Conservation (phyloP, 2,113 vertebrate species). For the Sinocyclocheilus anshuiensis region DNA sequence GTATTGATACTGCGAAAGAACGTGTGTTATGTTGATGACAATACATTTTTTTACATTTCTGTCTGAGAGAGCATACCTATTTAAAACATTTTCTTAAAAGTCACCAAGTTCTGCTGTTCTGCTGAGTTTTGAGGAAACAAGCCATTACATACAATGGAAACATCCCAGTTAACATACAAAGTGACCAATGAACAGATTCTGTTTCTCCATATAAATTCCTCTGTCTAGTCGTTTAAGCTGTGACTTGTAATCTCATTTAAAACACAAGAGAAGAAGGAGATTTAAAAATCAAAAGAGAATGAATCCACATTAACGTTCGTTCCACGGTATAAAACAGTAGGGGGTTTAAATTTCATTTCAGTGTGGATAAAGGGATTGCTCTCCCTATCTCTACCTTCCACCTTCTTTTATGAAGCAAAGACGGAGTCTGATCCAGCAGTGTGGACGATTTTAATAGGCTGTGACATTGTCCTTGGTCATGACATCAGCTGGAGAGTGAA, state of each 20-base stretch:
- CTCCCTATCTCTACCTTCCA: constrained; percentile 4
- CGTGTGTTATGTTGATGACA: not conserved
- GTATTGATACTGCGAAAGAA: not conserved
- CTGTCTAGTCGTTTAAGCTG: constrained; percentile 23
- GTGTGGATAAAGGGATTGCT: constrained; percentile 41
- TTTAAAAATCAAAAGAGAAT: constrained; percentile 33
- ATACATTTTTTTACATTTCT: not conserved
- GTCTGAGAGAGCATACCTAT: not conserved
- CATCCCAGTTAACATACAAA: constrained; percentile 20
- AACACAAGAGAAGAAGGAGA: constrained; percentile 40
- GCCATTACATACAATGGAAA: not conserved
- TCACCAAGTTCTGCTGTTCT: not conserved
- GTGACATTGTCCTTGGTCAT: constrained; percentile 44
- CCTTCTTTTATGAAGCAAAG: constrained; percentile 15
- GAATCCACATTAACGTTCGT: constrained; percentile 34
- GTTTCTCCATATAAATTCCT: not conserved
- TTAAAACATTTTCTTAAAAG: constrained; percentile 2
- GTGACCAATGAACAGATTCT: not conserved
- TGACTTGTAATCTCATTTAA: constrained; percentile 45
- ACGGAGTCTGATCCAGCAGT: constrained; percentile 32
- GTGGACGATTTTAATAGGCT: constrained; percentile 40
- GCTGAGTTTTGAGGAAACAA: not conserved
- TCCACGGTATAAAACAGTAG: constrained; percentile 10
- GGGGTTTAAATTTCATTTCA: constrained; percentile 39
- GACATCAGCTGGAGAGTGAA: constrained; percentile 28